phyloP scores from a whole-genome alignment of 64 coral and sea anemone genomes.

The Actinia tenebrosa region DNA sequence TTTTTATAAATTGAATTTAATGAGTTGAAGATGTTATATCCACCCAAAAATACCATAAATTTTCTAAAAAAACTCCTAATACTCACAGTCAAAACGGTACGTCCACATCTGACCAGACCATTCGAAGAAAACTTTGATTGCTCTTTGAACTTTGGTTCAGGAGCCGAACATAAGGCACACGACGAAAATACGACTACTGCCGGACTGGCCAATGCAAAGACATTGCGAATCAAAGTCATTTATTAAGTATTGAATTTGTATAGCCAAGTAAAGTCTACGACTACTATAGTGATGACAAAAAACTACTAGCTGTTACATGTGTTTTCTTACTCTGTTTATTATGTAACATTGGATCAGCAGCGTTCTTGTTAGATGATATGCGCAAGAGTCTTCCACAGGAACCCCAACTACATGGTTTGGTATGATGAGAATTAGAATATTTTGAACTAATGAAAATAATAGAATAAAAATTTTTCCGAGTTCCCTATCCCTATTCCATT shows the following conservation, averaged over 20 bases:
- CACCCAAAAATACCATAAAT: neutral
- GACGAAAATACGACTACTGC: neutral
- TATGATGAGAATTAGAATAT: no score
- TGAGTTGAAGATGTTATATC: neutral
- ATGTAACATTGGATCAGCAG: neutral
- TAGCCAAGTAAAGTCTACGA: no score
- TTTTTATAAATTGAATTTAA: neutral
- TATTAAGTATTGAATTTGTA: neutral
- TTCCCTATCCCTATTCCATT: no score
- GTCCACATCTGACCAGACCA: slow-evolving; percentile 45
- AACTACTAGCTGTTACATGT: no score
- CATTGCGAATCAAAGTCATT: neutral
- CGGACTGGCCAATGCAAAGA: neutral
- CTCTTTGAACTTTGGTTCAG: neutral
- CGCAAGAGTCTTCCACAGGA: neutral
- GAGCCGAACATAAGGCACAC: neutral
- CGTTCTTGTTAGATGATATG: neutral
- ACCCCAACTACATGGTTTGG: no score
- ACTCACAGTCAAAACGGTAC: slow-evolving; percentile 34
- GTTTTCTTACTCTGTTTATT: neutral
- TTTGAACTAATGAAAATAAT: no score
- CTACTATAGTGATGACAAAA: no score
- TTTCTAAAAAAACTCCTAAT: neutral
- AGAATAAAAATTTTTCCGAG: no score
- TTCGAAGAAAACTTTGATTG: slow-evolving; percentile 29